Conservation (phyloP, 2,888 invertebrate genomes). For the Hirtodrosophila cameraria region DNA sequence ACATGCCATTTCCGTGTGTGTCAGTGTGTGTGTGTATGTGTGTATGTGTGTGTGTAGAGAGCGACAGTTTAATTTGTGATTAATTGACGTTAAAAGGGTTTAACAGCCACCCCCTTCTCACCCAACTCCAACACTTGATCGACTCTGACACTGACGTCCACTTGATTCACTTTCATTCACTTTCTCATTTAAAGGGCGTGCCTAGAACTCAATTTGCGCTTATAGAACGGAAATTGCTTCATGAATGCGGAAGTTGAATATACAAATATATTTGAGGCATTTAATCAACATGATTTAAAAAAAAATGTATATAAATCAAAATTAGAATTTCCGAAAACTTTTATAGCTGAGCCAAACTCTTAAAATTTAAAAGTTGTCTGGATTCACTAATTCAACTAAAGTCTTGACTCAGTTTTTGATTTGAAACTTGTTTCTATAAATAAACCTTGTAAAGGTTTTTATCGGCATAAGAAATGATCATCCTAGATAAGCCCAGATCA, state of each 20-base stretch:
- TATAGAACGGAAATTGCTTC: conserved; percentile 73
- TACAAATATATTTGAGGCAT: conserved; percentile 56
- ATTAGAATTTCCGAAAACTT: too few relatives aligned
- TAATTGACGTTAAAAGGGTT: conserved; percentile 80
- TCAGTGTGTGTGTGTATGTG: conserved; percentile 6
- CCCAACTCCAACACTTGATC: conserved; percentile 8
- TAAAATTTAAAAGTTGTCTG: too few relatives aligned
- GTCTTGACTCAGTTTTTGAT: too few relatives aligned
- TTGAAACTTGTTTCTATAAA: too few relatives aligned
- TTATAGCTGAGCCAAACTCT: too few relatives aligned
- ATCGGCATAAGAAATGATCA: too few relatives aligned
- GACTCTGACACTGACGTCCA: conserved; percentile 44
- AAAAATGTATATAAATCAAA: neutral
- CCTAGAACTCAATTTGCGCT: conserved; percentile 62
- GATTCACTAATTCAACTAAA: too few relatives aligned
- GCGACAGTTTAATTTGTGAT: conserved; percentile 78
- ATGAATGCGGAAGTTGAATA: conserved; percentile 67
- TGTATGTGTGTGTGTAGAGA: conserved; percentile 23
- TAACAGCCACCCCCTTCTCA: too few relatives aligned
- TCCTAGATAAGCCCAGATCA: too few relatives aligned
- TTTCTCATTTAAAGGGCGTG: conserved; percentile 28
- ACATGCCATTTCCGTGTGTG: conserved; percentile 31
- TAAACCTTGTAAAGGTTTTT: too few relatives aligned
- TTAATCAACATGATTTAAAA: conserved; percentile 46
- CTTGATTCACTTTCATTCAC: conserved; percentile 70